These are phyloP conservation scores for Oenanthe oenanthe DNA, from an alignment of 2,113 vertebrate species.

Conservation along the genomic window DNA sequence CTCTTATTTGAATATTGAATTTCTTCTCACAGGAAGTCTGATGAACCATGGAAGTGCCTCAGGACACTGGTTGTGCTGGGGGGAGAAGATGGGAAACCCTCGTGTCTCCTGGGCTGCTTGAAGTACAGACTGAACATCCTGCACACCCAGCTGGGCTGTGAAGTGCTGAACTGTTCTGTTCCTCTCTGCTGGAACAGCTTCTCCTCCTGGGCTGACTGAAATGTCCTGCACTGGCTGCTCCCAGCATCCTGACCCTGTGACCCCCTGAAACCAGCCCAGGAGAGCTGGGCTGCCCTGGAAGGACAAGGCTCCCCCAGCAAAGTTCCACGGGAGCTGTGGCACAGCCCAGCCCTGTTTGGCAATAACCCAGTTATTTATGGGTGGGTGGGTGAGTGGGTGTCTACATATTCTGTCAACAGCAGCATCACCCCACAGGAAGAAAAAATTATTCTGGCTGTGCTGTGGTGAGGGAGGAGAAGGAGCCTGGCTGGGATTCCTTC, in stretches of 20 bases:
- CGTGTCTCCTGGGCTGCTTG: neutral
- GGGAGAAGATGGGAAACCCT: neutral
- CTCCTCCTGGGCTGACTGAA: neutral
- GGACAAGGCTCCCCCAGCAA: accelerated
- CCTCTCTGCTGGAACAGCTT: neutral
- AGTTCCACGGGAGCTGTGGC: accelerated
- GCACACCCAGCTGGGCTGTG: accelerated
- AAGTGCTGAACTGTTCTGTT: neutral
- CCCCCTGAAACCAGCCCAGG: neutral
- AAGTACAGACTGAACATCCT: accelerated
- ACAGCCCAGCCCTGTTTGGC: neutral
- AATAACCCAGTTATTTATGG: neutral
- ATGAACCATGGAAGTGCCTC: neutral
- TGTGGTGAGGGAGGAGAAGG: neutral
- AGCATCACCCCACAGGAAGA: neutral
- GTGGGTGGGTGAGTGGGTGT: neutral
- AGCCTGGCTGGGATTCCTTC: neutral
- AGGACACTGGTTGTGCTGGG: neutral
- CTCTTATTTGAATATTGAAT: neutral
- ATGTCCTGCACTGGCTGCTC: neutral
- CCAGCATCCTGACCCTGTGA: neutral
- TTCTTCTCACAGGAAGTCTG: neutral
- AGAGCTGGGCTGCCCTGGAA: neutral
- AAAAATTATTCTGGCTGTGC: neutral
- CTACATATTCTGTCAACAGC: neutral